Base-by-base conservation (phyloP, 2,113 vertebrate genomes). In the Cephalopholis sonnerati region DNA sequence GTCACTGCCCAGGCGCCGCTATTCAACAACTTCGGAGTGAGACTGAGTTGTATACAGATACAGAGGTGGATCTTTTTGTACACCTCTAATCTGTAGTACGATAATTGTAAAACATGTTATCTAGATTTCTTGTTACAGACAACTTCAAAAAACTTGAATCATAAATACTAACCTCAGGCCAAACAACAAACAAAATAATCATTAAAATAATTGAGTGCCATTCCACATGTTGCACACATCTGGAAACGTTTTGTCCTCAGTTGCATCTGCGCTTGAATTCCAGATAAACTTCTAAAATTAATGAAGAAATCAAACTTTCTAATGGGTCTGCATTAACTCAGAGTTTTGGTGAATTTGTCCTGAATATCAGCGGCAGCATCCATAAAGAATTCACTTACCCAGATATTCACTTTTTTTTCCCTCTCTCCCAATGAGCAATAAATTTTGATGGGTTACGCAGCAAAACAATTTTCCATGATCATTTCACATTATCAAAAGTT, bases 401-500 rank as follows among this genome's bases (percentile, higher is more conserved):
- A 22, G 55, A 81, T 27, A 57, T 64, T 58, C 8, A 7, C 7
- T 20, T 2, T 4, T 25, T 57, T 54, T 22, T n/a, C 51, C 20
- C 12, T 22, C 15, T 15, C 17, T 22, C n/a, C 13, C 22, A 12
- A 25, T 24, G 18, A 82, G 36, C 58, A 0, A 77, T 7, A 27
- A 9, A 70, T 9, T 54, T 7, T 79, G 27, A 83, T 11, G 8
- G 5, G 66, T 76, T 65, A 6, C 11, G 50, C 55, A 29, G 54
- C 39, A 53, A 71, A 82, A 65, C 39, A 32, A 80, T 72, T 81
- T 36, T 78, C 73, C 44, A 13, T 3, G 27, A 75, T 64, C 48
- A 44, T 74, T 46, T 66, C 22, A 57, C 39, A 67, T 74, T 53
- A 64, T 73, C 46, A 55, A 69, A 83, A 65, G 74, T 71, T 81